phyloP scores from a whole-genome alignment of 2,113 vertebrate species.

The Pao palembangensis region DNA sequence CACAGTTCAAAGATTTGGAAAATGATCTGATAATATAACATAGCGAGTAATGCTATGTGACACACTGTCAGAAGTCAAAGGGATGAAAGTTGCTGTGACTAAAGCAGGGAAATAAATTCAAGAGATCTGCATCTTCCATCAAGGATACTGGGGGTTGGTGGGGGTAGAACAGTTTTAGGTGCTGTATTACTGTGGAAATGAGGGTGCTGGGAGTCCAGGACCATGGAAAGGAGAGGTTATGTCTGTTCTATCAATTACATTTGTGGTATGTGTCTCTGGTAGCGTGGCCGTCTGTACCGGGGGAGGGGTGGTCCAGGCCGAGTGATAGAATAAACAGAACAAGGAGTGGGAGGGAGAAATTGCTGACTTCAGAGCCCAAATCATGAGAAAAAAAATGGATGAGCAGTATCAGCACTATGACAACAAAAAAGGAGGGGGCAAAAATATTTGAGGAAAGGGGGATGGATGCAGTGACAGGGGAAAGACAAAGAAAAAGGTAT shows the following conservation, averaged over 20 bases:
- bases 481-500: slow-evolving; percentile 27
- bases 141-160: slow-evolving; percentile 30
- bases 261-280: slow-evolving; percentile 56
- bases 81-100: neutral
- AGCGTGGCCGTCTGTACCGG: slow-evolving; percentile 32
- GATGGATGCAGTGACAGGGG: slow-evolving; percentile 8
- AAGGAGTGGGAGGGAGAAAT: slow-evolving; percentile 30
- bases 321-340: slow-evolving; percentile 60
- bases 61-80: neutral
- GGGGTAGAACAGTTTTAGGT: slow-evolving; percentile 22
- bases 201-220: slow-evolving; percentile 26
- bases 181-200: slow-evolving; percentile 39
- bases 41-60: slow-evolving; percentile 35
- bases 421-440: neutral
- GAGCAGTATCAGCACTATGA: neutral
- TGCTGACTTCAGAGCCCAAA: slow-evolving; percentile 34
- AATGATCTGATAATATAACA: slow-evolving; percentile 13
- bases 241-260: slow-evolving; percentile 65
- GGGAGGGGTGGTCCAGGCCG: slow-evolving; percentile 21
- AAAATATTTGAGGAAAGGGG: slow-evolving; percentile 20
- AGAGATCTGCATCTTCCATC: slow-evolving; percentile 48
- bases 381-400: slow-evolving; percentile 8
- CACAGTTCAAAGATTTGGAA: neutral
- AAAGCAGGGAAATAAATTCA: slow-evolving; percentile 41
- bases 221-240: slow-evolving; percentile 50